Evolutionary conservation across 1,140 invertebrate species (phyloP).

Genomic region (Olivierus martensii): DNA sequence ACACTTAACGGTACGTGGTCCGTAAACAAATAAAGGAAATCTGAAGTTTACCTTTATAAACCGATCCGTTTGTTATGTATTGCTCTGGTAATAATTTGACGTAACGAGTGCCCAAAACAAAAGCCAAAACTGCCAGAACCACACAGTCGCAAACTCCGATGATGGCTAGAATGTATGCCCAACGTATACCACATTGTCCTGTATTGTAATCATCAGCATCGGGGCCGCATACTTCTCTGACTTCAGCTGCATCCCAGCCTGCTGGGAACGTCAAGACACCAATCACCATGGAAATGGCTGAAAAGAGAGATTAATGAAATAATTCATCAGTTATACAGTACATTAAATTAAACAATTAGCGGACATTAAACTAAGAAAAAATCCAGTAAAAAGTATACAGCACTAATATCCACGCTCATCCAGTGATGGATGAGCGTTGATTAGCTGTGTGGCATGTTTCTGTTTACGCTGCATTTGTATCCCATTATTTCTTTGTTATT

Average conservation of each 20-base stretch:
- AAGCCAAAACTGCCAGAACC: slow-evolving; percentile 76
- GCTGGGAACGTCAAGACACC: slow-evolving; percentile 82
- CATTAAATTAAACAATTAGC: too few species aligned
- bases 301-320: too few species aligned
- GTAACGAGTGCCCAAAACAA: slow-evolving; percentile 80
- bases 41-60: slow-evolving; percentile 42
- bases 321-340: too few species aligned
- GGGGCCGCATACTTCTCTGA: slow-evolving; percentile 72
- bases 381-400: too few species aligned
- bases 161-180: slow-evolving; percentile 87
- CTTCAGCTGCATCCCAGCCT: slow-evolving; percentile 72
- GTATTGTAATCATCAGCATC: slow-evolving; percentile 56
- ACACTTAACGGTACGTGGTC: neutral
- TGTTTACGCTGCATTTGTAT: too few species aligned
- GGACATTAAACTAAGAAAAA: too few species aligned
- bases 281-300: slow-evolving; percentile 64
- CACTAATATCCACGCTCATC: too few species aligned
- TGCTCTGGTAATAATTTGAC: slow-evolving; percentile 69
- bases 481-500: too few species aligned
- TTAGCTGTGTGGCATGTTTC: too few species aligned
- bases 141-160: slow-evolving; percentile 82
- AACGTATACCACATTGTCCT: slow-evolving; percentile 74
- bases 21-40: slow-evolving; percentile 1
- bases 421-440: too few species aligned
- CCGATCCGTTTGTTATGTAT: slow-evolving; percentile 39